phyloP scores from a whole-genome alignment of 2,797 vertebrate species.

The Podarcis siculus region DNA sequence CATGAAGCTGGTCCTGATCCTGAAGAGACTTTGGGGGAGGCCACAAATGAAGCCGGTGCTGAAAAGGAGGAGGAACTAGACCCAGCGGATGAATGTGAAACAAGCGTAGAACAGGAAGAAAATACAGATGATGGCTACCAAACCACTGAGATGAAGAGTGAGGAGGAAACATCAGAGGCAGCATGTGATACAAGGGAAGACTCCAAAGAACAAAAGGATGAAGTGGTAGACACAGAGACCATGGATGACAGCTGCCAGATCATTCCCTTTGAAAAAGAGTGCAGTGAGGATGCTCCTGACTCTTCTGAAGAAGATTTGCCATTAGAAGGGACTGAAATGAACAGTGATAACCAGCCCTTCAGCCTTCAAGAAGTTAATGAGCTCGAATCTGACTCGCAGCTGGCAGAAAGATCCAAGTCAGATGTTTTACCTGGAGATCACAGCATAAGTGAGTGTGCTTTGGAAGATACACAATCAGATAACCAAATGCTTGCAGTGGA shows the following conservation, averaged over 20 bases:
- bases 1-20: background rate
- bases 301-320: slow-evolving; percentile 50
- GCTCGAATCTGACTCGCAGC: slow-evolving; percentile 15
- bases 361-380: background rate
- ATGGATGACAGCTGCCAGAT: slow-evolving; percentile 67
- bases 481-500: slow-evolving; percentile 42
- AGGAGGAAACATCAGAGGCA: slow-evolving; percentile 33
- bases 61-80: slow-evolving; percentile 50
- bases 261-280: slow-evolving; percentile 67
- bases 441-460: slow-evolving; percentile 21
- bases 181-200: slow-evolving; percentile 43
- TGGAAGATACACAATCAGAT: slow-evolving; percentile 39
- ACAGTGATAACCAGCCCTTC: slow-evolving; percentile 19
- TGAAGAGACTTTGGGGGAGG: slow-evolving; percentile 23
- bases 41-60: slow-evolving; percentile 14
- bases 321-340: slow-evolving; percentile 61
- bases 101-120: background rate
- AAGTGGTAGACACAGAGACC: slow-evolving; percentile 41
- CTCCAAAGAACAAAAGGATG: slow-evolving; percentile 22
- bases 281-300: slow-evolving; percentile 47
- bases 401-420: slow-evolving; percentile 9
- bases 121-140: slow-evolving; percentile 35
- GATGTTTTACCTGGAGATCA: slow-evolving; percentile 31
- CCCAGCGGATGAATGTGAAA: slow-evolving; percentile 28
- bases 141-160: slow-evolving; percentile 22